Evolutionary conservation across 2,888 invertebrate species (phyloP), one percentile per base, ranked within the genome.

Genomic region (Drosophila cognata): DNA sequence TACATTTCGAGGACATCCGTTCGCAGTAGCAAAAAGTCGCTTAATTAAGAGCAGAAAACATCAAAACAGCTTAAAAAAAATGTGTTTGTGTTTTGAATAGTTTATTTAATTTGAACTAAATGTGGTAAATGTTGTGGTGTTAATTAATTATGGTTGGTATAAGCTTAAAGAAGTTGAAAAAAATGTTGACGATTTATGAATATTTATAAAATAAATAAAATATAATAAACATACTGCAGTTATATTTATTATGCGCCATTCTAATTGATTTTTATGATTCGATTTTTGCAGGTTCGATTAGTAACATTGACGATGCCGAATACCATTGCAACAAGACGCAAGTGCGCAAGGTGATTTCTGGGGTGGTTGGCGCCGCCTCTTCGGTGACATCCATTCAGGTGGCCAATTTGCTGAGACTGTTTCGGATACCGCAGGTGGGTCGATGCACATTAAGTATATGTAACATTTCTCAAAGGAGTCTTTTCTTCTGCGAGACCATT

Each of bases 381-480:
- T 98, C 98, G 89, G 98, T 98, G 82, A 99, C 98, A 60, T 98
- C 98, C 51, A 98, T 99, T 90, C 98, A 99, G 94, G 98, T 99
- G 73, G 98, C 98, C 75, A 99, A 97, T 94, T 94, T 97, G 71
- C 94, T 99, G 71, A 95, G 98, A 50, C 95, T 99, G 65, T 99
- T 99, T 94, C 96, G 96, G 91, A 99, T 99, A 92, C 98, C 99
- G 16, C 98, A 93, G 92, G 93, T 93, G 73, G 84, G 89, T 82
- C 18, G 10, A 41, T 31, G 11, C 29, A 36, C 46, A 67, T 59
- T n/a, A 35, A 50, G 25, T 28, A 65, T 46, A 43, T 21, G 29
- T 43, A 35, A 71, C 62, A 28, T 70, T 51, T 18, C 1, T 11
- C 2, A 11, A 8, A 35, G 16, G 16, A 38, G 16, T 28, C 4